phyloP scores from a whole-genome alignment of 2,797 vertebrate genomes.

The Aythya fuligula region DNA sequence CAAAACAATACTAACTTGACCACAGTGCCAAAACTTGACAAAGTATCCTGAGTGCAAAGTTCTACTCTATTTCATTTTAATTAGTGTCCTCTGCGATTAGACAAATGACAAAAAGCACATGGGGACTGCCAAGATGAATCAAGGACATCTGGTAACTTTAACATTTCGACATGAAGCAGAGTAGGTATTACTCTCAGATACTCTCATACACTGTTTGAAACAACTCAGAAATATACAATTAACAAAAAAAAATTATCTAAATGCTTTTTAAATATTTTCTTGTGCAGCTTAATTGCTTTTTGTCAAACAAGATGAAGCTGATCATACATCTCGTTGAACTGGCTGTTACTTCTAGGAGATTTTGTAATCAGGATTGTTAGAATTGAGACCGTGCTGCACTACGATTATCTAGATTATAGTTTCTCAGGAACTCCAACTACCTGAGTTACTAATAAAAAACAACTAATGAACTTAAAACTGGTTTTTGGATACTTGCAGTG shows the following conservation, averaged over 20 bases:
- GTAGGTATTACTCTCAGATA: constrained; percentile 22
- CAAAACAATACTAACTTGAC: constrained; percentile 51
- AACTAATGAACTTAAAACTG: not conserved
- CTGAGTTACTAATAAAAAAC: not conserved
- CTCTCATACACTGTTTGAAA: not conserved
- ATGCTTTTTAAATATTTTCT: not conserved
- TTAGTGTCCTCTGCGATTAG: constrained; percentile 59
- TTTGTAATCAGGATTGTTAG: not conserved
- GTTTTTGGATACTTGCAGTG: constrained; percentile 12
- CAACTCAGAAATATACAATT: not conserved
- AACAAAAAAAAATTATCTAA: not conserved
- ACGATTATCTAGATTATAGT: not conserved
- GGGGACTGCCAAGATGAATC: constrained; percentile 62
- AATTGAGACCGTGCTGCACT: not conserved
- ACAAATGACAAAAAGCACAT: constrained; percentile 56
- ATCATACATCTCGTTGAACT: not conserved
- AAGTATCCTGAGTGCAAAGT: constrained; percentile 51
- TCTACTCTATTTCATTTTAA: constrained; percentile 57
- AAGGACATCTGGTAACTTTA: constrained; percentile 62
- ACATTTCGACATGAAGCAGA: constrained; percentile 27
- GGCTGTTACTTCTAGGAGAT: not conserved
- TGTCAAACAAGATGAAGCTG: not conserved
- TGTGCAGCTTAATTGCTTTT: not conserved
- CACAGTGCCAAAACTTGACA: constrained; percentile 35
- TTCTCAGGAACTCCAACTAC: not conserved